These are phyloP conservation scores for Champsocephalus gunnari DNA, from an alignment of 2,797 vertebrate species.

Conservation along the genomic window DNA sequence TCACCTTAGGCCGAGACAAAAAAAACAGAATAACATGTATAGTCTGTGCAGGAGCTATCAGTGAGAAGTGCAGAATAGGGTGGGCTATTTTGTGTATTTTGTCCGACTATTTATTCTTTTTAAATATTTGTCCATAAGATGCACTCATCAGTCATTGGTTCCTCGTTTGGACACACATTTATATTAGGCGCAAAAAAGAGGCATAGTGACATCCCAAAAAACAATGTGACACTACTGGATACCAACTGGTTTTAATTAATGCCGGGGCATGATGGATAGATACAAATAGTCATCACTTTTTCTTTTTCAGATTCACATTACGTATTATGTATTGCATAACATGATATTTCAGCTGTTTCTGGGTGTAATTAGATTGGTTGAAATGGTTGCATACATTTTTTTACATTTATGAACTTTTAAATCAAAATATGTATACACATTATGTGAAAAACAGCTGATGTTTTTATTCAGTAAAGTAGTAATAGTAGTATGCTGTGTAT, in stretches of 20 bases:
- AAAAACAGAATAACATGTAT: conserved; percentile 48
- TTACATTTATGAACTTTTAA: background rate
- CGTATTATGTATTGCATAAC: background rate
- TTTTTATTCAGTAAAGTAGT: background rate
- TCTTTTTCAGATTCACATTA: background rate
- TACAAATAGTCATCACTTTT: background rate
- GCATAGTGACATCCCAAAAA: background rate
- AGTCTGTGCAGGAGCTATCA: conserved; percentile 36
- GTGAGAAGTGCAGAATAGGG: conserved; percentile 17
- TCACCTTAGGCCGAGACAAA: conserved; percentile 43
- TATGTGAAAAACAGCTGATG: background rate
- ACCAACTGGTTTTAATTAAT: background rate
- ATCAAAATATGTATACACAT: background rate
- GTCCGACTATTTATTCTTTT: conserved; percentile 17
- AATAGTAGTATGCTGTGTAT: background rate
- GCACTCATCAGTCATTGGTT: conserved; percentile 10
- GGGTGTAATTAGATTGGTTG: background rate
- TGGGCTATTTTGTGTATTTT: conserved; percentile 4
- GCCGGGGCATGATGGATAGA: background rate
- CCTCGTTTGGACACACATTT: background rate
- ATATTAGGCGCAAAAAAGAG: background rate
- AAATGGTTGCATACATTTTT: background rate
- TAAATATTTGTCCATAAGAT: conserved; percentile 10
- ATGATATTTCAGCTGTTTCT: background rate
- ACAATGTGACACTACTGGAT: background rate